Conservation (phyloP, 2,113 vertebrate genomes). For the Telmatochromis sp. region DNA sequence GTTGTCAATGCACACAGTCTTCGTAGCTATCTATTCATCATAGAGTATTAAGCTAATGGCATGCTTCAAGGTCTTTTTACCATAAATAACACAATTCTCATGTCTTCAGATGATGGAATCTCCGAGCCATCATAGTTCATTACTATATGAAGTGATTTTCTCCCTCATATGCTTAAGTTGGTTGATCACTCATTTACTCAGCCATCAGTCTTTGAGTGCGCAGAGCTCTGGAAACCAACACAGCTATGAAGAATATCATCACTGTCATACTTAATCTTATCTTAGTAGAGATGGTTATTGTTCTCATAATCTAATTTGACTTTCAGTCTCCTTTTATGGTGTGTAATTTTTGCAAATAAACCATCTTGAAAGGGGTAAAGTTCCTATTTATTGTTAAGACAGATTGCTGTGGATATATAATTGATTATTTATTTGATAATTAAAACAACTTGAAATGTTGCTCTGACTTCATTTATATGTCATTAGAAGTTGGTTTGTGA, state of each 20-base stretch:
- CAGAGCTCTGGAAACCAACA: neutral
- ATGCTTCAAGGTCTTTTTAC: neutral
- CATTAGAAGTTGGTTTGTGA: neutral
- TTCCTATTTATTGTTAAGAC: neutral
- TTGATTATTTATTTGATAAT: neutral
- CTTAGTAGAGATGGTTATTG: neutral
- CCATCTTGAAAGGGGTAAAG: neutral
- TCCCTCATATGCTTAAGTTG: constrained; percentile 4
- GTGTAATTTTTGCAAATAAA: neutral
- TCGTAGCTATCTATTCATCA: neutral
- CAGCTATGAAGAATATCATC: neutral
- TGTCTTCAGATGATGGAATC: neutral
- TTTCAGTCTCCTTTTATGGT: neutral
- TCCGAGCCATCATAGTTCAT: neutral
- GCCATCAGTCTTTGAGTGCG: neutral
- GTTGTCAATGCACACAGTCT: neutral
- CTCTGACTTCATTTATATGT: constrained; percentile 15
- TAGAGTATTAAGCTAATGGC: constrained; percentile 6
- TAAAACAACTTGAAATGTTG: neutral
- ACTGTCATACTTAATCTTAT: neutral
- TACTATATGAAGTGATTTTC: constrained; percentile 13
- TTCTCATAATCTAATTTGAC: neutral
- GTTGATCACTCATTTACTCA: constrained; percentile 21
- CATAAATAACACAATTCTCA: constrained; percentile 14
- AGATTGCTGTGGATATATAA: neutral